Conservation (phyloP, 2,888 invertebrate genomes). For the Xestia rhomboidea region DNA sequence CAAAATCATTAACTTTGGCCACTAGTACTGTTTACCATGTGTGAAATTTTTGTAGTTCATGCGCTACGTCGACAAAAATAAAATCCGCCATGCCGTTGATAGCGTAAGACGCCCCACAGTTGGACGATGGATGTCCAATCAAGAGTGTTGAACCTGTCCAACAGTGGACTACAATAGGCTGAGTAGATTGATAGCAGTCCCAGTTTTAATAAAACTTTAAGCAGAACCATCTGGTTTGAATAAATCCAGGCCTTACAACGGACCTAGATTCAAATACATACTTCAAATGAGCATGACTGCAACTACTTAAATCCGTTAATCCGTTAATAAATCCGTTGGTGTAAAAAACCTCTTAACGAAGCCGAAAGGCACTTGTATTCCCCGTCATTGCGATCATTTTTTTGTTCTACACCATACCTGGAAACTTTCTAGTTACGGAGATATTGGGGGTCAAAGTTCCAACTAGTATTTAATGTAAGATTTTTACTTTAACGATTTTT, state of each 20-base stretch:
- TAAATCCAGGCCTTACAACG: neutral
- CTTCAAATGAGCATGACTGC: neutral
- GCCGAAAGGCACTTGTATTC: too few relatives aligned
- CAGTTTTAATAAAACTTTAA: neutral
- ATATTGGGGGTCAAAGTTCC: too few relatives aligned
- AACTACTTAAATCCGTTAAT: neutral
- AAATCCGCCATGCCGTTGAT: too few relatives aligned
- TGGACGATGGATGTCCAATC: neutral
- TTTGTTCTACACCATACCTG: too few relatives aligned
- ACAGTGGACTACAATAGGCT: neutral
- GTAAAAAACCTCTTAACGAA: too few relatives aligned
- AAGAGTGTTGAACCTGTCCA: neutral
- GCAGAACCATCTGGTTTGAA: neutral
- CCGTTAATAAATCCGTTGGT: too few relatives aligned
- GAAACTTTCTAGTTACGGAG: too few relatives aligned
- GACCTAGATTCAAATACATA: neutral
- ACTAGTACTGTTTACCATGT: neutral
- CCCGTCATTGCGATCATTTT: too few relatives aligned
- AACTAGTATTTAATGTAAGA: too few relatives aligned
- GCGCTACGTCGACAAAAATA: too few relatives aligned
- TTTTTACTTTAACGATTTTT: too few relatives aligned
- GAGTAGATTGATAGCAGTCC: neutral
- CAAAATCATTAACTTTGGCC: conserved; percentile 7
- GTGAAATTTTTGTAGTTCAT: neutral
- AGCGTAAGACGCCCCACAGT: neutral